These are phyloP conservation scores for Acanthaster planci DNA, from an alignment of 35 echinoderm and acorn worm genomes.

Conservation along the genomic window DNA sequence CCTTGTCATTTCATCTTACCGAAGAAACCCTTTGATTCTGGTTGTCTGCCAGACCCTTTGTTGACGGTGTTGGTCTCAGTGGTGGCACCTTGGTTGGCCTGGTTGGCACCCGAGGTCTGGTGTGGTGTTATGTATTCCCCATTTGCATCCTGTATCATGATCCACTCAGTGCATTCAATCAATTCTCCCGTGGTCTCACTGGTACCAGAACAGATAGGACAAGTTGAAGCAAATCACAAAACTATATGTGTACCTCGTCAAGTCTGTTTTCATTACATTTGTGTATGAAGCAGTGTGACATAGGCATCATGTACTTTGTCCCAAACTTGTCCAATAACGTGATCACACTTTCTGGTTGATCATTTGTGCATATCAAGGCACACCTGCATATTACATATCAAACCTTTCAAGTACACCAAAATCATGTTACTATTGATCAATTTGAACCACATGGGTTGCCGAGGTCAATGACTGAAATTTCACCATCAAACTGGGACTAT, in stretches of 20 bases:
- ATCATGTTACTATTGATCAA: too few species aligned
- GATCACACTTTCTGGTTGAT: too few species aligned
- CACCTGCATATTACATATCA: too few species aligned
- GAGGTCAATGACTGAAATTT: too few species aligned
- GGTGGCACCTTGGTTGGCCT: not conserved
- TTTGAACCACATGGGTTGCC: too few species aligned
- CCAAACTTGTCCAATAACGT: too few species aligned
- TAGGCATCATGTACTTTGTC: too few species aligned
- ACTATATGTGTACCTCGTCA: not conserved
- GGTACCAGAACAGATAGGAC: not conserved
- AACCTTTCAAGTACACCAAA: too few species aligned
- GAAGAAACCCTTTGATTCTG: slow-evolving; percentile 3
- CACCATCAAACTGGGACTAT: too few species aligned
- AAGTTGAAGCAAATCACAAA: not conserved
- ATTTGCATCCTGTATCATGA: not conserved
- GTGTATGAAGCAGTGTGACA: too few species aligned
- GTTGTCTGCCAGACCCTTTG: not conserved
- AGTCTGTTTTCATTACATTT: not conserved
- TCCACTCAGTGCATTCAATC: slow-evolving; percentile 11
- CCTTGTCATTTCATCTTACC: not conserved
- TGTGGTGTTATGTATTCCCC: not conserved
- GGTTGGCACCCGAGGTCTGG: not conserved
- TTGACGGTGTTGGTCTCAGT: not conserved
- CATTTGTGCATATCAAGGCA: too few species aligned
- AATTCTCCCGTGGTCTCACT: not conserved